Conservation (phyloP, 2,888 invertebrate species). For the Lepidochitona cinerea region DNA sequence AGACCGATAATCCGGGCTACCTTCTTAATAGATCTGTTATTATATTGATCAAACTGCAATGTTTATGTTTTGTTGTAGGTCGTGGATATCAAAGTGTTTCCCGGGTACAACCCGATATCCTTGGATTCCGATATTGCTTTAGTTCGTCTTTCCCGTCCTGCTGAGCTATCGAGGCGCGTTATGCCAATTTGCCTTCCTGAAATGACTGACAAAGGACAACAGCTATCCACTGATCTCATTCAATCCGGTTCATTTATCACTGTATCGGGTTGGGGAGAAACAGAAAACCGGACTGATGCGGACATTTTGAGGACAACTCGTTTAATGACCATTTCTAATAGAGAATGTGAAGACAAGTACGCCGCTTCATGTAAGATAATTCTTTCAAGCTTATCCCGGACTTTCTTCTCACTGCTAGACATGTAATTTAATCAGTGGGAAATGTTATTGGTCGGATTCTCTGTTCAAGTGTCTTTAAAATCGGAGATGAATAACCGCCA, state of each 20-base stretch:
- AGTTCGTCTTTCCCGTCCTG: background rate
- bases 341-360: background rate
- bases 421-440: too few species aligned
- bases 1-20: too few species aligned
- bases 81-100: background rate
- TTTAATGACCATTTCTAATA: background rate
- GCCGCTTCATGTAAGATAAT: background rate
- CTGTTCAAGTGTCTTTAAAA: too few species aligned
- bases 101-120: background rate
- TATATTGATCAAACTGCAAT: background rate
- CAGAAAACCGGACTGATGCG: background rate
- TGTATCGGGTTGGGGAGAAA: background rate
- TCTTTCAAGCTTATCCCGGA: too few species aligned
- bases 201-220: background rate
- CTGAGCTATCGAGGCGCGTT: background rate
- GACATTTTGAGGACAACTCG: background rate
- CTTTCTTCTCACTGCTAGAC: too few species aligned
- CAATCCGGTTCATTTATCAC: background rate
- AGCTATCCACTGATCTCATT: background rate
- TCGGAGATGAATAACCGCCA: too few species aligned
- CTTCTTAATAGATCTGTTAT: too few species aligned
- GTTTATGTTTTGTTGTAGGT: background rate
- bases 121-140: background rate
- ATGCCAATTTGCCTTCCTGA: conserved; percentile 1
- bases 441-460: too few species aligned